Evolutionary conservation across 2,113 vertebrate genomes (phyloP).

Genomic region (Tragelaphus buxtoni): DNA sequence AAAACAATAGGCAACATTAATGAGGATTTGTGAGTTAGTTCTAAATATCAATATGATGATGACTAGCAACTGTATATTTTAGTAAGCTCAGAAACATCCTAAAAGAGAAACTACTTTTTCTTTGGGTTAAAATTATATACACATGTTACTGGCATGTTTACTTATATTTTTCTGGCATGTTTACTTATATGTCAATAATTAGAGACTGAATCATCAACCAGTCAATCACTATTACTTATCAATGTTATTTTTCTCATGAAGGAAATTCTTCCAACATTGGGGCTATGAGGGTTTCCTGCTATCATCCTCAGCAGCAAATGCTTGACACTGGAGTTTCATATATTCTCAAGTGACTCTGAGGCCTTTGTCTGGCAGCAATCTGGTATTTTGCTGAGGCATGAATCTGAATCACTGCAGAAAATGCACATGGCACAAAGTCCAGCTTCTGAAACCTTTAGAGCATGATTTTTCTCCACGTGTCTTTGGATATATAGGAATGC

Average conservation of each 20-base stretch:
- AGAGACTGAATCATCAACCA: neutral
- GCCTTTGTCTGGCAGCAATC: neutral
- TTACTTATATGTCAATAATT: neutral
- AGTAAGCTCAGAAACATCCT: neutral
- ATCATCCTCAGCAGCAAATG: neutral
- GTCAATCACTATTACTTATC: neutral
- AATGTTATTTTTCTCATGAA: neutral
- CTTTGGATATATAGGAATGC: neutral
- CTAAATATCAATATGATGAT: neutral
- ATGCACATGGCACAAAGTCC: neutral
- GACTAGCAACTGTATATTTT: neutral
- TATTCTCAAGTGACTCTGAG: neutral
- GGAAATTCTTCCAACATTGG: neutral
- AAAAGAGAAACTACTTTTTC: neutral
- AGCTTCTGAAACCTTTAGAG: neutral
- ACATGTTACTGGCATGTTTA: neutral
- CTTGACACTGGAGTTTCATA: neutral
- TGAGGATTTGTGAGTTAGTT: neutral
- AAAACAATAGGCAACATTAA: neutral
- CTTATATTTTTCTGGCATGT: neutral
- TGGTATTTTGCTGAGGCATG: neutral
- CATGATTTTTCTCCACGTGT: neutral
- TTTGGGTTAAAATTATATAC: neutral
- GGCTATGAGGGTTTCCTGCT: neutral
- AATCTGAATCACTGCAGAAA: conserved; percentile 17